Evolutionary conservation across 1,140 invertebrate species (phyloP), one percentile per base, ranked within the genome.

Genomic region (Penaeus chinensis): DNA sequence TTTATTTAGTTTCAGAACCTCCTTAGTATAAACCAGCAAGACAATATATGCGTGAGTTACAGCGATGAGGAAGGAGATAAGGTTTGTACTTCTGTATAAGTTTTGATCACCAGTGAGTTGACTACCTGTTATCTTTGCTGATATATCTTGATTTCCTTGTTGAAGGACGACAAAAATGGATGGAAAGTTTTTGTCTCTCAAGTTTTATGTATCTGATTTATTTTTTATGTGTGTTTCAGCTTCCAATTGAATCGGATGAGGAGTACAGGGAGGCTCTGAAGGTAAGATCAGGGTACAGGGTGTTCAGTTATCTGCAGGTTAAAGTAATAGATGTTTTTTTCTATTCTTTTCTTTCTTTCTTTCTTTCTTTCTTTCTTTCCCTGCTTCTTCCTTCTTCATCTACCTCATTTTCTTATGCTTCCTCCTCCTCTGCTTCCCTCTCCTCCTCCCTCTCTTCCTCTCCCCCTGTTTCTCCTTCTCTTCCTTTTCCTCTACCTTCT

Each of bases 61-160:
- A 87, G 80, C 77, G 86, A 87, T 87, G 86, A 87, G 69, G 86
- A 87, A 78, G 86, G 86, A 62, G 86, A 87, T 37, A 87, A 87
- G 69, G 86, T 87, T 66, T 47, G 71, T 47, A 60, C 4, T 63
- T 27, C 22, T 32, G 8, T 20, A 1, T 42, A 8, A 42, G 0
- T 7, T 42, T 42, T 42, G 37, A 42, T 42, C 37, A 42, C 37
- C 37, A 42, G 37, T 42, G 37, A 42, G 18, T 61, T 27, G 18
- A 37, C 3, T 76, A 13, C 8, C 4, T 20, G 61, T 11, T 60
- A 60, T 83, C 20, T 54, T 24, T 74, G 2, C 18, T 74, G 65
- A 42, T 24, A 47, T 32, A 0, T 0, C 54, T 54, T 54, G 54
- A 32, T 42, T 42, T 54, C 42, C n/a, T 74, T 74, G 71, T 27